These are phyloP conservation scores for Drosophila saltans DNA, from an alignment of 1,140 invertebrate species.

Conservation along the genomic window DNA sequence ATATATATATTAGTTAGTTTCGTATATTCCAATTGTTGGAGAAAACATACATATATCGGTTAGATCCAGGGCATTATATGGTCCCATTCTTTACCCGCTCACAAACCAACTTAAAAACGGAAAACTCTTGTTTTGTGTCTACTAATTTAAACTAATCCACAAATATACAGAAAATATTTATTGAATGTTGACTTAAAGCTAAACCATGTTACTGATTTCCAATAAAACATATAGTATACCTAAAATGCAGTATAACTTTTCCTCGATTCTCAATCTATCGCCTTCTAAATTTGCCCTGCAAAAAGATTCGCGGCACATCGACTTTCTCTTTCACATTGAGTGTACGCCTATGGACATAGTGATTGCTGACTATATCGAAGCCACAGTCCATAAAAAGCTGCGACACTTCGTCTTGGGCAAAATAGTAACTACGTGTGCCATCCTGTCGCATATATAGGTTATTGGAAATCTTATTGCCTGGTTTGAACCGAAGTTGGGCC, in stretches of 20 bases:
- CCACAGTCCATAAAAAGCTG: slow-evolving; percentile 86
- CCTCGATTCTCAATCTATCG: slow-evolving; percentile 20
- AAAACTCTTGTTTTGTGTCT: slow-evolving; percentile 46
- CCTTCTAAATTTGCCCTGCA: slow-evolving; percentile 94
- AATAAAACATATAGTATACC: slow-evolving; percentile 56
- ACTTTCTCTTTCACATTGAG: slow-evolving; percentile 96
- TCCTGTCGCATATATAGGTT: slow-evolving; percentile 99
- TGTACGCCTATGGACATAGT: slow-evolving; percentile 93
- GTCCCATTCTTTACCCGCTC: neutral
- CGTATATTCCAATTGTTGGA: slow-evolving; percentile 57
- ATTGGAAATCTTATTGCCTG: slow-evolving; percentile 95
- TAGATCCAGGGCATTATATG: slow-evolving; percentile 34
- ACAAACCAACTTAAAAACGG: slow-evolving; percentile 37
- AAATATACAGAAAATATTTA: slow-evolving; percentile 73
- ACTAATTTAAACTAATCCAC: slow-evolving; percentile 60
- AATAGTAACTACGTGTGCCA: slow-evolving; percentile 96
- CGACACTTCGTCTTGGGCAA: slow-evolving; percentile 87
- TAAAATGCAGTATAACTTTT: slow-evolving; percentile 9
- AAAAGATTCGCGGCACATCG: slow-evolving; percentile 94
- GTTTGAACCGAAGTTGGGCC: slow-evolving; percentile 96
- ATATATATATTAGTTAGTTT: slow-evolving; percentile 36
- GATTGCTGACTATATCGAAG: slow-evolving; percentile 87
- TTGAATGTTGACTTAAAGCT: slow-evolving; percentile 70
- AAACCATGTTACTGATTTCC: slow-evolving; percentile 70
- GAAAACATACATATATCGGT: slow-evolving; percentile 29